Conservation (phyloP, 2,888 invertebrate species). For the Ischnura elegans region DNA sequence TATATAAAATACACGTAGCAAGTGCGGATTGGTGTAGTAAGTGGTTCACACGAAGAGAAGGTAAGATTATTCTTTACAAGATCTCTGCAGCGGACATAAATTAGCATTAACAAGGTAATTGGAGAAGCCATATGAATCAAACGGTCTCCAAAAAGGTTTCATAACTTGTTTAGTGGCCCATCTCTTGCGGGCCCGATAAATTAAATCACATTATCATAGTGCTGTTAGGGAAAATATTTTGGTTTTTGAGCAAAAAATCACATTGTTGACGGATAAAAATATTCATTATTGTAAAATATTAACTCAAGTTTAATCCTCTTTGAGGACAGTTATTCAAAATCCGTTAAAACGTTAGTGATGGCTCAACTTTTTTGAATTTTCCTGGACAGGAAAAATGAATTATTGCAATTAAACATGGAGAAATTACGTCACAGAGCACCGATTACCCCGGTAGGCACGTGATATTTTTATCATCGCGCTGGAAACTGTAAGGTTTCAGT, state of each 20-base stretch:
- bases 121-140: not conserved
- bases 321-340: slow-evolving; percentile 17
- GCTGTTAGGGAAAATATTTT: slow-evolving; percentile 6
- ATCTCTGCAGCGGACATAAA: not conserved
- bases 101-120: slow-evolving; percentile 8
- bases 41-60: not conserved
- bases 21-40: slow-evolving; percentile 40
- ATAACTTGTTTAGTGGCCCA: not conserved
- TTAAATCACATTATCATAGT: slow-evolving; percentile 15
- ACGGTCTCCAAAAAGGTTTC: slow-evolving; percentile 6
- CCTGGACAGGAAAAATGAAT: not conserved
- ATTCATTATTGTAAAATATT: slow-evolving; percentile 1
- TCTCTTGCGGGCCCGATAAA: not conserved
- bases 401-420: slow-evolving; percentile 27
- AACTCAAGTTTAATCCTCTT: not conserved
- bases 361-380: not conserved
- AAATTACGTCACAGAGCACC: slow-evolving; percentile 14
- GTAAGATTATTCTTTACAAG: not conserved
- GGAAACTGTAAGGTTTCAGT: not conserved
- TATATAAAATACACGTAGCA: slow-evolving; percentile 28
- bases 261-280: slow-evolving; percentile 26
- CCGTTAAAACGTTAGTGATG: slow-evolving; percentile 17
- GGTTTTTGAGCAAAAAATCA: slow-evolving; percentile 38
- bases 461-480: not conserved
- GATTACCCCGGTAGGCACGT: not conserved